Evolutionary conservation across 2,888 invertebrate species (phyloP), one percentile per base, ranked within the genome.

Genomic region (Macropis europaea): DNA sequence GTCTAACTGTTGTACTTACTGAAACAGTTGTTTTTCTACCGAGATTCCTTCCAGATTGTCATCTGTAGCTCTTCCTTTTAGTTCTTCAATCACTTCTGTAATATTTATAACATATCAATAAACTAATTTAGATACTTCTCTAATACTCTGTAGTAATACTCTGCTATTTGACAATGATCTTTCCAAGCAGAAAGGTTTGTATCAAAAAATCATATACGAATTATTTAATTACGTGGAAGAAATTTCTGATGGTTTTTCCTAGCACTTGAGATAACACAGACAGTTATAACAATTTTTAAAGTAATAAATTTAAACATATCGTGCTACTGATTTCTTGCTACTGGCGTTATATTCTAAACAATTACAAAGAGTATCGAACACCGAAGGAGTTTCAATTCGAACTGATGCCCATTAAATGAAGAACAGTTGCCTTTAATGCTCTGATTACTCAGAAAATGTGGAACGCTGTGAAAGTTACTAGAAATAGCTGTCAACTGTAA

Each of bases 1-100:
- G n/a, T n/a, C n/a, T n/a, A n/a, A n/a, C n/a, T 22, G 22, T 42
- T 36, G 13, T 54, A 75, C 75, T 68, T 38, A 72, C 75, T 69
- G 73, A 17, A 75, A 76, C 11, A 75, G 48, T 22, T 76, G 52
- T 17, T 30, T 50, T 17, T 57, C 61, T 3, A 54, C 24, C 2
- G 61, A n/a, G 4, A 71, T 36, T 7, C n/a, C 53, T 2, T 26
- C 45, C 0, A 30, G 11, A 7, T 43, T 36, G 9, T 34, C 36
- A 13, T 52, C 32, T 5, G 11, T n/a, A 15, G 22, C 1, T 2
- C 38, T 43, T 15, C 6, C 24, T 15, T 17, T n/a, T 6, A 42
- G 28, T 22, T 40, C 34, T 13, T 40, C 28, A 13, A 28, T 7
- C 7, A 34, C 6, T 13, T 19, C 69, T 67, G 22, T 19, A 54